Base-by-base conservation (phyloP, 1,140 invertebrate species). In the Hestina assimilis region DNA sequence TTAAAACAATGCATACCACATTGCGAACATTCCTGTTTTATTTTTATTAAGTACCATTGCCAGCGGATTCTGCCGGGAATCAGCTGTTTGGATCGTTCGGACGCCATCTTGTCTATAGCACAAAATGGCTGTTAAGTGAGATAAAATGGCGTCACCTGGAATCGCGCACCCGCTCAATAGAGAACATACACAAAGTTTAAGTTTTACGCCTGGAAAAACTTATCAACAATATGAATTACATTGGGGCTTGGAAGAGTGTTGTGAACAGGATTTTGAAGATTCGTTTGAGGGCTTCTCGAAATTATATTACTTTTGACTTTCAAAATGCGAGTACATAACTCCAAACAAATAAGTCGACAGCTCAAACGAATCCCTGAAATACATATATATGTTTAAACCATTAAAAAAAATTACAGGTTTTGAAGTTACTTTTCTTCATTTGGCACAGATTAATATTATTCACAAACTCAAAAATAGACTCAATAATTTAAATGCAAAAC, bases 11-110 rank as follows among this genome's bases (percentile, higher is more conserved):
- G 75, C 69, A 31, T 24, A 6, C 21, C 23, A 53, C 72, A 80
- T 84, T 79, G 79, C 66, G 48, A 57, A 72, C 77, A 82, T 82
- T 79, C 77, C 68, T 33, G 57, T 75, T 81, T 79, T 79, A 46
- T 45, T 66, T 55, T 56, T 17, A 14, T 61, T 69, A 61, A 63
- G 50, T 41, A 69, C 78, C 77, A 83, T 66, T 69, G 40, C 21
- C 76, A 69, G 70, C 72, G 59, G 73, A 72, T 82, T 81, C 76
- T 24, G 35, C 24, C 50, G 48, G 60, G 73, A 83, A 83, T 69
- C 70, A 59, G 76, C 73, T 61, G 78, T 69, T 78, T 72, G 80
- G 80, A 58, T 75, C 74, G 75, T 82, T 79, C 70, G 72, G 70
- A 61, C 72, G 75, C 75, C 78, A 76, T 69, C 42, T 67, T 69